Evolutionary conservation across 1,140 invertebrate species (phyloP).

Genomic region (Monochamus saltuarius): DNA sequence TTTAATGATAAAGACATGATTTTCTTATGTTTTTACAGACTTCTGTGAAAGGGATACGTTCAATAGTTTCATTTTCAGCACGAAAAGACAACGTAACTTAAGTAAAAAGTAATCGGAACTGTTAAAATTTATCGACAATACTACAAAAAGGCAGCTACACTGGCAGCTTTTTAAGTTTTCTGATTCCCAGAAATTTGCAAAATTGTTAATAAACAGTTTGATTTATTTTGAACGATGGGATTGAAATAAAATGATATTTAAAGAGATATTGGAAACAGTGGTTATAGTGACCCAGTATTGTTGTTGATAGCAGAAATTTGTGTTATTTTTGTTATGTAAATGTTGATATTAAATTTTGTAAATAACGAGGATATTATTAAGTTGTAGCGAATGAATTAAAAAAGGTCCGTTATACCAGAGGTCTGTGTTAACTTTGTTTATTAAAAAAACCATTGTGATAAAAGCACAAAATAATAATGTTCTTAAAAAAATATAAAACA

Average conservation of each 20-base stretch:
- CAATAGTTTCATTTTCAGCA: conserved; percentile 79
- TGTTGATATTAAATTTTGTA: conserved; percentile 7
- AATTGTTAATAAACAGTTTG: conserved; percentile 13
- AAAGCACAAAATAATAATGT: too few relatives aligned
- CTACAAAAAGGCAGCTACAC: conserved; percentile 20
- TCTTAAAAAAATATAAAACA: too few relatives aligned
- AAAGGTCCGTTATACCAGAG: too few relatives aligned
- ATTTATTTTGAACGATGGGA: conserved; percentile 3
- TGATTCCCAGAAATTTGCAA: conserved; percentile 3
- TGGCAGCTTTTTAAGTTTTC: conserved; percentile 5
- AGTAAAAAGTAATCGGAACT: conserved; percentile 29
- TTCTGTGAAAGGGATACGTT: conserved; percentile 83
- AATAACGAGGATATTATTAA: not conserved
- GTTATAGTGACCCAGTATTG: conserved; percentile 23
- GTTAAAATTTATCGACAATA: conserved; percentile 42
- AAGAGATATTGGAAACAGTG: not conserved
- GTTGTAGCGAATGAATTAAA: not conserved
- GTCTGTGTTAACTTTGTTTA: too few relatives aligned
- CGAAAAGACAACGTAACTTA: conserved; percentile 65
- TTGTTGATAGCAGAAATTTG: not conserved
- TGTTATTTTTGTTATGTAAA: conserved; percentile 1
- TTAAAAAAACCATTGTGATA: too few relatives aligned
- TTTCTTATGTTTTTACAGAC: conserved; percentile 61
- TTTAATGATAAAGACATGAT: too few relatives aligned
- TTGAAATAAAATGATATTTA: conserved; percentile 15